Base-by-base conservation (phyloP, 2,113 vertebrate genomes). In the Gopherus flavomarginatus region DNA sequence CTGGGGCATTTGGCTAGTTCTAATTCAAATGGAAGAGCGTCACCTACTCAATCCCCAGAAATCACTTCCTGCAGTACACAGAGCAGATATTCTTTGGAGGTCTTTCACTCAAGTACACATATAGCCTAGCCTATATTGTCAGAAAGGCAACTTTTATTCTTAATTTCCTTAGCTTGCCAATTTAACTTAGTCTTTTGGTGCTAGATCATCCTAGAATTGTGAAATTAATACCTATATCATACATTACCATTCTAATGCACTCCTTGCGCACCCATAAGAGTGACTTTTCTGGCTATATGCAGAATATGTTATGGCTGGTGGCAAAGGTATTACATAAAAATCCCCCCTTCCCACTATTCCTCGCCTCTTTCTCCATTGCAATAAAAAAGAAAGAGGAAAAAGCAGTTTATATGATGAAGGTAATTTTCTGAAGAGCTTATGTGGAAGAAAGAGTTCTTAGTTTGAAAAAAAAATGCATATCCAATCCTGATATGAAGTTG, bases 371-470 rank as follows among this genome's bases (percentile, higher is more conserved):
- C 59, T 81, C 35, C 62, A 89, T 2, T 62, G 56, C 17, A 92
- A 38, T 65, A 78, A 90, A 89, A 95, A 59, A 13, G 4, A 89
- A 85, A 90, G 16, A 49, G 35, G 53, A 83, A 11, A 75, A 86
- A 94, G n/a, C 3, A 81, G 65, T 88, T 2, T 0, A 38, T 82
- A 88, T 22, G 35, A n/a, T 65, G 27, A 82, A 31, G 7, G 75
- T 1, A 38, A 12, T 12, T 56, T 87, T 75, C 53, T 42, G 38
- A n/a, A 77, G 24, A 82, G 31, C 54, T 89, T 47, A 59, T 2
- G n/a, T 59, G 31, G 80, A 87, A 83, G 75, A 57, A 97, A 96
- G 81, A 62, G 59, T n/a, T 69, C n/a, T 72, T 38, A 22, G 31
- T 65, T 65, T n/a, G 31, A 17, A 72, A 69, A 49, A 49, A 69